Percentiles rank a stretch among this genome's conserved stretches.
These are phyloP conservation scores for Cottoperca gobio DNA, from an alignment of 2,797 vertebrate species.

Conservation along the genomic window DNA sequence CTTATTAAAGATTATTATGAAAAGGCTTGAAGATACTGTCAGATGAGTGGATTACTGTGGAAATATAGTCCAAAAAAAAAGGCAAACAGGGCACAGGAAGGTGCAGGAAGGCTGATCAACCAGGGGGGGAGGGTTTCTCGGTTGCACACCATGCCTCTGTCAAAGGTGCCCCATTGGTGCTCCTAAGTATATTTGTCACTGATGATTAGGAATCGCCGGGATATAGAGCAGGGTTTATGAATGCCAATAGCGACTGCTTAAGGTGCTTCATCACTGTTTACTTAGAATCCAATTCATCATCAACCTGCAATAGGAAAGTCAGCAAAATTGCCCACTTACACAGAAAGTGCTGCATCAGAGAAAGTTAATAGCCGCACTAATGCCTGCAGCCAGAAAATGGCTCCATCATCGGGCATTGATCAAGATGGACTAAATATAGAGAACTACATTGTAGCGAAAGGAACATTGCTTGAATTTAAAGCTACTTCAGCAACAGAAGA, in stretches of 20 bases:
- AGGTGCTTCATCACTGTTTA: slow-evolving; percentile 80
- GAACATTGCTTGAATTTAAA: slow-evolving; percentile 22
- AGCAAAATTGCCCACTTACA: slow-evolving; percentile 72
- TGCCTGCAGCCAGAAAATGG: slow-evolving; percentile 61
- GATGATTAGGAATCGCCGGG: slow-evolving; percentile 65
- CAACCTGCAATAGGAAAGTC: slow-evolving; percentile 67
- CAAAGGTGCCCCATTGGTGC: slow-evolving; percentile 53
- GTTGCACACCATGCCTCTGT: slow-evolving; percentile 51
- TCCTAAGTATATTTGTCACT: slow-evolving; percentile 72
- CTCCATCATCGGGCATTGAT: slow-evolving; percentile 65
- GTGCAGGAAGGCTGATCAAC: slow-evolving; percentile 49
- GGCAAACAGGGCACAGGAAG: slow-evolving; percentile 52
- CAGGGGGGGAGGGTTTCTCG: slow-evolving; percentile 30
- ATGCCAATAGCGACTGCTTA: slow-evolving; percentile 67
- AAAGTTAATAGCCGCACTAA: slow-evolving; percentile 67
- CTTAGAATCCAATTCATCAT: slow-evolving; percentile 79
- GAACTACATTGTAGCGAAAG: slow-evolving; percentile 26
- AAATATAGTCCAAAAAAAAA: slow-evolving; percentile 63
- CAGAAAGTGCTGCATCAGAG: slow-evolving; percentile 80
- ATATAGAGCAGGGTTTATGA: slow-evolving; percentile 63
- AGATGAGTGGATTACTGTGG: slow-evolving; percentile 72
- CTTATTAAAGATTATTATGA: slow-evolving; percentile 76
- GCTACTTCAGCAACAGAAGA: slow-evolving; percentile 9
- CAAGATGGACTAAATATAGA: slow-evolving; percentile 63
- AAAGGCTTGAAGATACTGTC: slow-evolving; percentile 70